Evolutionary conservation across 2,113 vertebrate genomes (phyloP), one percentile per base, ranked within the genome.

Genomic region (Entosphenus tridentatus): DNA sequence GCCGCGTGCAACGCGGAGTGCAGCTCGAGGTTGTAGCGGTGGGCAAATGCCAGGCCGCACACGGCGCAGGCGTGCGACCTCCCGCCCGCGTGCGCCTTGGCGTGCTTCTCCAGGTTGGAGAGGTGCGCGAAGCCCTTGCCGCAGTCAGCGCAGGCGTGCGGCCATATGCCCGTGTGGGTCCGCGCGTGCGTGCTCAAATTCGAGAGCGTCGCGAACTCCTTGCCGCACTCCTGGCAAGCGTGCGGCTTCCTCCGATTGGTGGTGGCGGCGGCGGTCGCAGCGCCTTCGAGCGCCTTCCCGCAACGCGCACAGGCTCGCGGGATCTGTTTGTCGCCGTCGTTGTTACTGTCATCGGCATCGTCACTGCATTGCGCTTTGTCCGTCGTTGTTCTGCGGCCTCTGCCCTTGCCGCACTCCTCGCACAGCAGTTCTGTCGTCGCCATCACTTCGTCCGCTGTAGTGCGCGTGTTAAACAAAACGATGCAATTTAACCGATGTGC

Each of bases 141-240:
- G 21, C 62, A 65, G 9, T 16, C 21, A 9, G n/a, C 62, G 21
- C 62, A 65, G n/a, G n/a, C 62, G 62, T 16, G 21, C n/a, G 62
- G 21, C 62, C 62, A 16, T 10, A 9, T 10, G n/a, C 62, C 62
- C 9, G 62, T 65, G 62, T 65, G 62, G 9, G 62, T 65, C 62
- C 75, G 73, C 62, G 70, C 75, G 55, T 75, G 71, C 16, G 71
- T 69, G 0, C 57, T 67, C 55, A 77, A 74, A 68, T 72, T 70
- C 17, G 72, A 73, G 39, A 72, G 74, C 71, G 70, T 69, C 11
- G 73, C 16, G 67, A 77, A 77, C 57, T 77, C 67, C 77, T 74
- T 16, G 76, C 76, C 3, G 77, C 76, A 17, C 76, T 77, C 70
- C 56, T 73, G 69, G 56, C 75, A 76, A 57, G 71, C 13, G 12